Conservation (phyloP, 2,113 vertebrate genomes). For the Oryzias melastigma region DNA sequence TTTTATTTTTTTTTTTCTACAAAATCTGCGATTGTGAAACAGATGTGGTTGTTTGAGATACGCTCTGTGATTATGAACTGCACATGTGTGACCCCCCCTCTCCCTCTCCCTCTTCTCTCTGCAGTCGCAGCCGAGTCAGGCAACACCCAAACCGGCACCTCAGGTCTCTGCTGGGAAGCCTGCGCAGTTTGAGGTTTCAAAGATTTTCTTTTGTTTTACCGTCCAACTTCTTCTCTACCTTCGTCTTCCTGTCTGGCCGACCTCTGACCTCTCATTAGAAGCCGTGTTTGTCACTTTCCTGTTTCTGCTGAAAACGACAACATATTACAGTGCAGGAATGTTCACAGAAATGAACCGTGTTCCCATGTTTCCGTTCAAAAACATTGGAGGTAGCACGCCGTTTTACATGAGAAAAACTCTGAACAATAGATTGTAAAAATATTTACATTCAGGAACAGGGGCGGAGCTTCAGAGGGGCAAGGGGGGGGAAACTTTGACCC, state of each 20-base stretch:
- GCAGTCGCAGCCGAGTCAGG: constrained; percentile 70
- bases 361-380: constrained; percentile 44
- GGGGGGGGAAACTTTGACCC: no score
- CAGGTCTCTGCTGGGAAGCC: constrained; percentile 67
- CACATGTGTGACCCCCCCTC: constrained; percentile 17
- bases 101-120: constrained; percentile 36
- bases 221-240: constrained; percentile 2
- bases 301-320: constrained; percentile 10
- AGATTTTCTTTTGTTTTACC: constrained; percentile 4
- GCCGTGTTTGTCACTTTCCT: constrained; percentile 15
- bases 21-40: constrained; percentile 11
- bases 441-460: not conserved
- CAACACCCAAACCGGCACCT: constrained; percentile 61
- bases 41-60: not conserved
- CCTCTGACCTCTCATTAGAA: constrained; percentile 23
- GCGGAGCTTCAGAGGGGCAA: no score
- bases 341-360: not conserved
- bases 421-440: not conserved
- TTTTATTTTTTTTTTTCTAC: constrained; percentile 7
- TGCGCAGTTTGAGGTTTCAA: constrained; percentile 73
- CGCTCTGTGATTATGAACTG: constrained; percentile 12
- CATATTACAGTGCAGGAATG: not conserved
- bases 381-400: constrained; percentile 21
- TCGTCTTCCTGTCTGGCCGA: constrained; percentile 4
- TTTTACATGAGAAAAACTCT: constrained; percentile 6